Percentiles rank a stretch among this genome's conserved stretches.
Conservation (phyloP, 2,888 invertebrate genomes). For the Atrina japonica region DNA sequence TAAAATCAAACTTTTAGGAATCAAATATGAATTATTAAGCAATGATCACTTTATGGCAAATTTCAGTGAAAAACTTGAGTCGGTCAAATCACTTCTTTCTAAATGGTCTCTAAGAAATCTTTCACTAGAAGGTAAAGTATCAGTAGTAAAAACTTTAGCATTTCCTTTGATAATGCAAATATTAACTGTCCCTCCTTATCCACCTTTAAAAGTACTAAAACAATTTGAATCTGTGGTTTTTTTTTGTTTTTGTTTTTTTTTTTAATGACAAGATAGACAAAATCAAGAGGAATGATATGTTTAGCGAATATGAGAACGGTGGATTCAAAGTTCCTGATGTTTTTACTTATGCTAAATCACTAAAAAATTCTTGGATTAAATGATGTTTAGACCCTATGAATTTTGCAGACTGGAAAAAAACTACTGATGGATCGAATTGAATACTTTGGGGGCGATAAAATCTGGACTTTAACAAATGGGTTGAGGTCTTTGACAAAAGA, state of each 20-base stretch:
- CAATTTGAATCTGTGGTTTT: slow-evolving; percentile 22
- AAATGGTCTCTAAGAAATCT: slow-evolving; percentile 17
- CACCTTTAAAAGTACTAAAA: slow-evolving; percentile 13
- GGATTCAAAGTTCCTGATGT: slow-evolving; percentile 35
- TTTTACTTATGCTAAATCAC: slow-evolving; percentile 4
- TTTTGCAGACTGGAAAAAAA: slow-evolving; percentile 12
- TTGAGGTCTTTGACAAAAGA: not conserved
- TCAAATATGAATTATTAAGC: slow-evolving; percentile 11
- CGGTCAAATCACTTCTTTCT: slow-evolving; percentile 2
- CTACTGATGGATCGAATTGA: too few species aligned
- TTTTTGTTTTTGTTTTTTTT: slow-evolving; percentile 19
- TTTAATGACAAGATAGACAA: slow-evolving; percentile 33
- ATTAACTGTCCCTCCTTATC: slow-evolving; percentile 22
- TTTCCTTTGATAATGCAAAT: slow-evolving; percentile 18
- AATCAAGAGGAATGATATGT: slow-evolving; percentile 26
- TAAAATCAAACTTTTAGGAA: slow-evolving; percentile 28
- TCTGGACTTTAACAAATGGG: slow-evolving; percentile 17
- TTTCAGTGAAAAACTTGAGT: slow-evolving; percentile 20
- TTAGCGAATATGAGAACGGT: slow-evolving; percentile 9
- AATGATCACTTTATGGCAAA: slow-evolving; percentile 9
- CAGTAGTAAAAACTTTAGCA: slow-evolving; percentile 30
- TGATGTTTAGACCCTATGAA: slow-evolving; percentile 11
- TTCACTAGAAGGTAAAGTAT: slow-evolving; percentile 12
- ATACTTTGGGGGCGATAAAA: slow-evolving; percentile 7
- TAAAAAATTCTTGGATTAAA: slow-evolving; percentile 31